Evolutionary conservation across 1,140 invertebrate species (phyloP).

Genomic region (Ridgeia piscesae): DNA sequence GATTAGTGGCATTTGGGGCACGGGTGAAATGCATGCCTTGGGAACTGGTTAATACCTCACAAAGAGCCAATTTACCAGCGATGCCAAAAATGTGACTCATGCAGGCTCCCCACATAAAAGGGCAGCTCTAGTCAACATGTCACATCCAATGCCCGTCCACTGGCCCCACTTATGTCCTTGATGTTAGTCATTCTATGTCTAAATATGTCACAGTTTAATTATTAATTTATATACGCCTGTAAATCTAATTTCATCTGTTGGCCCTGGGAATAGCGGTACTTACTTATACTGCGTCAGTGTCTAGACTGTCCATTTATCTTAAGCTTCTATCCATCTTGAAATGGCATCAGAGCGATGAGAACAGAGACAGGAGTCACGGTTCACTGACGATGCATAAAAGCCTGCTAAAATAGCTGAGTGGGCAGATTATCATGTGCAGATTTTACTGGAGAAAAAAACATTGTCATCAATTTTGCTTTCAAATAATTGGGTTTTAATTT

Average conservation of each 20-base stretch:
- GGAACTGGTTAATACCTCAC: not conserved
- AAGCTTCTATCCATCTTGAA: not conserved
- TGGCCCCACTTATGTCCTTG: not conserved
- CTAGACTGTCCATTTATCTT: not conserved
- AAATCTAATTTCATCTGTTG: not conserved
- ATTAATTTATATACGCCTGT: not conserved
- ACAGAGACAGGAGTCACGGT: not conserved
- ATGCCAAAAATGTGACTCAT: not conserved
- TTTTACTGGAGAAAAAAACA: no score
- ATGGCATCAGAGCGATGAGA: not conserved
- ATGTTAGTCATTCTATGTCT: not conserved
- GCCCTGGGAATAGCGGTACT: not conserved
- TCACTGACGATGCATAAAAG: not conserved
- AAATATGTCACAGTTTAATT: not conserved
- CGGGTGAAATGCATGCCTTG: not conserved
- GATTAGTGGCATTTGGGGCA: not conserved
- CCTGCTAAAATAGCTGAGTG: not conserved
- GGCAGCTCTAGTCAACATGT: not conserved
- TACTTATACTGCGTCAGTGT: not conserved
- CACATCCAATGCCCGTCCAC: not conserved
- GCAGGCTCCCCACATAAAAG: not conserved
- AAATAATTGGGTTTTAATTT: not conserved
- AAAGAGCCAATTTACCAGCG: not conserved
- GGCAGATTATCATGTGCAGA: not conserved
- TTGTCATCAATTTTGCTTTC: not conserved